Evolutionary conservation across 2,797 vertebrate genomes (phyloP), one percentile per base, ranked within the genome.

Genomic region (Thamnophis elegans): DNA sequence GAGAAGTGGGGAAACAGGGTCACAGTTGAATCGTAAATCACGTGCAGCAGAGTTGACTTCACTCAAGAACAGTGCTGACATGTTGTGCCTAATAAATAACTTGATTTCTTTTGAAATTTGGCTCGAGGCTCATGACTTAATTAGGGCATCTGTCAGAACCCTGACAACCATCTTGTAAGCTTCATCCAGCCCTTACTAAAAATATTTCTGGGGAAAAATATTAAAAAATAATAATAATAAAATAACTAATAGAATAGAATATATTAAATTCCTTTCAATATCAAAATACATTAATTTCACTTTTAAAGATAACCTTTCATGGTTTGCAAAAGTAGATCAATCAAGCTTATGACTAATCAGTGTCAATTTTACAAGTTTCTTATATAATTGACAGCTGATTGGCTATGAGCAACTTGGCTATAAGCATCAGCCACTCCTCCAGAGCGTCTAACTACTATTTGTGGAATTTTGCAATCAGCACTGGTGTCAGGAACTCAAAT

Each of bases 141-240:
- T 36, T 36, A 36, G 32, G 32, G 32, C 32, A 36, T 36, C 32
- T 36, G 36, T 36, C 32, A 36, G 32, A 36, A 36, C 32, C 32
- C 32, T 1, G 32, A 36, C 32, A 36, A 36, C 32, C 32, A 36
- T 36, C 28, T 36, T 73, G 2, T 73, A 73, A 73, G 16, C 68
- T 36, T 20, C 32, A 73, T 20, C 68, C 6, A 73, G 32, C 3
- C 6, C 68, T 73, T 73, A 20, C 16, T 36, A 73, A 36, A 36
- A 18, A 3, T 0, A 0, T 3, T 36, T 7, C 36, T 14, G 12
- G 53, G 2, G 0, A 2, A n/a, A n/a, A 36, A 36, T 18, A 8
- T 1, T 36, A 36, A n/a, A n/a, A n/a, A n/a, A n/a, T n/a, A n/a
- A n/a, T n/a, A n/a, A n/a, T n/a, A n/a, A n/a, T n/a, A n/a, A n/a